A percentile compares a stretch with the other conserved stretches of the same genome.
Conservation (phyloP, 2,797 vertebrate species). For the Neosilurus mollespiculum region DNA sequence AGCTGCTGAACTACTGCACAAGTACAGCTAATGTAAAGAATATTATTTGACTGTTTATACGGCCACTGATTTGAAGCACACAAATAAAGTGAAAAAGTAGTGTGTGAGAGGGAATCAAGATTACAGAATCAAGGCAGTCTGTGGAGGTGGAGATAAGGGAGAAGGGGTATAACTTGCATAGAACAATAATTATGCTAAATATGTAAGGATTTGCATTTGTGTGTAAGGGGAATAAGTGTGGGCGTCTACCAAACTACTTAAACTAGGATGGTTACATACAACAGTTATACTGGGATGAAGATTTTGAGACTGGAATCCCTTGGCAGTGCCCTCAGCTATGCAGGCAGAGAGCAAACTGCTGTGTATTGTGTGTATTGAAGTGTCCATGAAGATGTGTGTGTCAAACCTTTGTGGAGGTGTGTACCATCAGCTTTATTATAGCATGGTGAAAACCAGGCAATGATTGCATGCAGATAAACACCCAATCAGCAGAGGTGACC, state of each 20-base stretch:
- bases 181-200: background rate
- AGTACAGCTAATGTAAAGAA: background rate
- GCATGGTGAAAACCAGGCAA: conserved; percentile 29
- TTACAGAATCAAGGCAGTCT: background rate
- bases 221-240: background rate
- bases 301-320: background rate
- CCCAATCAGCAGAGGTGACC: conserved; percentile 47
- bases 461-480: conserved; percentile 45
- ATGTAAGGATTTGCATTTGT: background rate
- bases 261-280: too few relatives aligned
- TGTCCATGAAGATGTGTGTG: background rate
- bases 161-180: background rate
- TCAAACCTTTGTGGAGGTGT: background rate
- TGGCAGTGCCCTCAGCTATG: background rate
- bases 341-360: conserved; percentile 4
- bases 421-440: conserved; percentile 23
- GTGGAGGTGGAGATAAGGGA: background rate
- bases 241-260: background rate
- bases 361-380: background rate
- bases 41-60: background rate
- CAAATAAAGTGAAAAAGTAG: background rate
- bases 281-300: background rate
- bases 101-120: background rate
- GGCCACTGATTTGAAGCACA: background rate
- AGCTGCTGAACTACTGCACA: background rate